A percentile compares a stretch with the other conserved stretches of the same genome.
Conservation (phyloP, 53 echinoderm and acorn worm genomes). For the Apostichopus leukothele region DNA sequence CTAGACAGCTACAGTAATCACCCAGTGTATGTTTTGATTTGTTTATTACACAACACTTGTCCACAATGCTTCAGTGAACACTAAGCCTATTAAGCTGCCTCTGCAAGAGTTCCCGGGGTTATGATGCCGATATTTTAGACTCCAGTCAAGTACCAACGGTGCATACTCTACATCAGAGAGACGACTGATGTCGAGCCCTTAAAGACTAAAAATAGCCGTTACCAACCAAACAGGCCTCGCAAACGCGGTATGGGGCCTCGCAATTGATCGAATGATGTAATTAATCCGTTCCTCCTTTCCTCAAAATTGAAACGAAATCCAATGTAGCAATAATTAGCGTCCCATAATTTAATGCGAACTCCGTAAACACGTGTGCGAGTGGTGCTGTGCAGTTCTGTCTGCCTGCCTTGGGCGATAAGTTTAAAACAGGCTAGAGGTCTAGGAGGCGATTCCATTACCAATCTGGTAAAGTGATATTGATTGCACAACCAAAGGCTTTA, state of each 20-base stretch:
- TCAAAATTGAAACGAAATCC: slow-evolving; percentile 38
- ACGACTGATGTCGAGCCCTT: neutral
- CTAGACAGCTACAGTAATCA: too few species aligned
- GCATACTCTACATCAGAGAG: neutral
- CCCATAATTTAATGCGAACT: slow-evolving; percentile 25
- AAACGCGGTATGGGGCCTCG: slow-evolving; percentile 12
- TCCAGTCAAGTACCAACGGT: neutral
- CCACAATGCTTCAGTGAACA: neutral
- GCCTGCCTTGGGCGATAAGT: neutral
- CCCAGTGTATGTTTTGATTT: neutral
- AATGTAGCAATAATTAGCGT: slow-evolving; percentile 36
- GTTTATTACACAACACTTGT: neutral
- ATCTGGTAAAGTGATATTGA: slow-evolving; percentile 44
- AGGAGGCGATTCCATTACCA: neutral
- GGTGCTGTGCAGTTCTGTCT: neutral
- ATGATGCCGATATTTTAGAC: neutral
- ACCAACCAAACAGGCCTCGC: neutral
- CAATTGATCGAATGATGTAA: slow-evolving; percentile 26
- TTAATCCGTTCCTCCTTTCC: slow-evolving; percentile 36
- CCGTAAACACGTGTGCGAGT: slow-evolving; percentile 17
- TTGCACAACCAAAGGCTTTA: neutral
- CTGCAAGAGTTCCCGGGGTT: neutral
- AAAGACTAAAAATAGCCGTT: neutral
- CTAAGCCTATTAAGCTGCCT: neutral
- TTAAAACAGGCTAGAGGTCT: neutral